Conservation (phyloP, 2,113 vertebrate species). For the Sander lucioperca region DNA sequence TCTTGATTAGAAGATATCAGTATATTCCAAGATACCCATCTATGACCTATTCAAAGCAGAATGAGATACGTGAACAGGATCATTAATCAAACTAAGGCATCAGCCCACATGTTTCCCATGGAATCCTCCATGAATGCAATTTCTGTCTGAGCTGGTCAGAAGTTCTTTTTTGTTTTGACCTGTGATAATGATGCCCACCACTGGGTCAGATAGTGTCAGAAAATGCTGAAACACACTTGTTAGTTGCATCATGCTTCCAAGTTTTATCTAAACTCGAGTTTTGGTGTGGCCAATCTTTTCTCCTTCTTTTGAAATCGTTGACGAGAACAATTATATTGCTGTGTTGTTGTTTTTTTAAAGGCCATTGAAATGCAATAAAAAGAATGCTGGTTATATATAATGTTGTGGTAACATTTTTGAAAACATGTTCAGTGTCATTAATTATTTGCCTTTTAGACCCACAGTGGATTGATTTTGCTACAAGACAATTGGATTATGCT, state of each 20-base stretch:
- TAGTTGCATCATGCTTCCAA: conserved; percentile 25
- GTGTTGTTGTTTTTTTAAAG: conserved; percentile 15
- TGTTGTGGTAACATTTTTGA: conserved; percentile 26
- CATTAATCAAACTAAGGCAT: conserved; percentile 37
- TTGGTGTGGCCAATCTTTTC: conserved; percentile 3
- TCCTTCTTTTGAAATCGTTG: not conserved
- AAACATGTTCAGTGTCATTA: conserved; percentile 50
- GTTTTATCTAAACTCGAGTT: conserved; percentile 18
- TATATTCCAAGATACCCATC: conserved; percentile 40
- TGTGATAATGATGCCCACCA: conserved; percentile 13
- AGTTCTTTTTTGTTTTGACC: conserved; percentile 8
- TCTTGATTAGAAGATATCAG: conserved; percentile 40
- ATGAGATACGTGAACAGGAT: conserved; percentile 16
- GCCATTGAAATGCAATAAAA: conserved; percentile 28
- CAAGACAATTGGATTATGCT: conserved; percentile 37
- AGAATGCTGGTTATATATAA: not conserved
- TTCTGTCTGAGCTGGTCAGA: conserved; percentile 12
- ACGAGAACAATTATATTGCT: conserved; percentile 20
- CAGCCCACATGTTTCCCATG: conserved; percentile 32
- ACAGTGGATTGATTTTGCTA: conserved; percentile 45
- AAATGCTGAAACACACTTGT: conserved; percentile 38
- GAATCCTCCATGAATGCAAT: not conserved
- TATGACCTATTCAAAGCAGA: conserved; percentile 37
- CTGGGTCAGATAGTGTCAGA: not conserved
- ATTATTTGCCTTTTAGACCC: conserved; percentile 45